Evolutionary conservation across 2,797 vertebrate genomes (phyloP).

Genomic region (Micropoecilia bifurca): DNA sequence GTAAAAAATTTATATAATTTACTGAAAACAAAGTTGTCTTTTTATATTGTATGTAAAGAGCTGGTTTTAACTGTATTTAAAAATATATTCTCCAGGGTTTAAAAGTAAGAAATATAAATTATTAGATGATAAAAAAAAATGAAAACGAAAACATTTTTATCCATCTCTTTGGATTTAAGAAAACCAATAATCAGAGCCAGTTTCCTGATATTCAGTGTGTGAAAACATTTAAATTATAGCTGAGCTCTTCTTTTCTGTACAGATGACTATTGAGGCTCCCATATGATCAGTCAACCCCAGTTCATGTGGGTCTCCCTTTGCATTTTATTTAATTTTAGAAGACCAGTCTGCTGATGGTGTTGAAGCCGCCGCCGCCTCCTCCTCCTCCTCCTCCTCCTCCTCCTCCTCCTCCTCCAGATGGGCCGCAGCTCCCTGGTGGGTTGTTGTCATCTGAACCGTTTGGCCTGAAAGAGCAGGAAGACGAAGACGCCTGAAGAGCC

Average conservation of each 20-base stretch:
- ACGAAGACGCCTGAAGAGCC: conserved; percentile 92
- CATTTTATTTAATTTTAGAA: conserved; percentile 81
- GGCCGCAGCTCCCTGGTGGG: conserved; percentile 96
- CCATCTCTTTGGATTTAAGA: conserved; percentile 5
- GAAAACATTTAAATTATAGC: conserved; percentile 26
- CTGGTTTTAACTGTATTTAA: neutral
- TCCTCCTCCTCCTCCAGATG: conserved; percentile 92
- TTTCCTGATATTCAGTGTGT: neutral
- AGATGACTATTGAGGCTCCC: conserved; percentile 30
- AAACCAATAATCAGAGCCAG: conserved; percentile 31
- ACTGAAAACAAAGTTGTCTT: neutral
- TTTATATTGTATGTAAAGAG: neutral
- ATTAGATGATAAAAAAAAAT: conserved; percentile 28
- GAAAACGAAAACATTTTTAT: conserved; percentile 21
- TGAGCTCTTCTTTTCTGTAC: conserved; percentile 52
- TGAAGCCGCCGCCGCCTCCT: conserved; percentile 79
- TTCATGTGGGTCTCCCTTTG: conserved; percentile 29
- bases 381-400: conserved; percentile 75
- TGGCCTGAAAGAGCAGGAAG: conserved; percentile 95
- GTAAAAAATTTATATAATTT: too few species aligned
- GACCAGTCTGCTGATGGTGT: conserved; percentile 93
- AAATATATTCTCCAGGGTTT: neutral
- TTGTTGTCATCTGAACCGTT: conserved; percentile 98
- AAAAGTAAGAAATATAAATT: conserved; percentile 18
- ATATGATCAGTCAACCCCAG: conserved; percentile 25